These are phyloP conservation scores for Portunus trituberculatus DNA, from an alignment of 1,140 invertebrate genomes.

Conservation along the genomic window DNA sequence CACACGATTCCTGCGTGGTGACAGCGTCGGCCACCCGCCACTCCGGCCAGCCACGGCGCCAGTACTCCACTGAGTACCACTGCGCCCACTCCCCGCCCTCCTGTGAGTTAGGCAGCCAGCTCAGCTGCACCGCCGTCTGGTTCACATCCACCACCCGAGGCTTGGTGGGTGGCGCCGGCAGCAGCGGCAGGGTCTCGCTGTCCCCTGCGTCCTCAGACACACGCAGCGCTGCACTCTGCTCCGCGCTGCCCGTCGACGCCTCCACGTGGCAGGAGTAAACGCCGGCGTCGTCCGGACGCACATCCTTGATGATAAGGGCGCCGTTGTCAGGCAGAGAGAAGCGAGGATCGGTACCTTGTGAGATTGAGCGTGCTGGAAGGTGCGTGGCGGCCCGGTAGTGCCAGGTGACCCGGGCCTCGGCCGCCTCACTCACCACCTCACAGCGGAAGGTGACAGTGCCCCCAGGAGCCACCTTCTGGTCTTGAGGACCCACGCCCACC, in stretches of 20 bases:
- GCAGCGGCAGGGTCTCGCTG: conserved; percentile 8
- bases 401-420: conserved; percentile 58
- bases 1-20: conserved; percentile 55
- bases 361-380: conserved; percentile 64
- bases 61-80: conserved; percentile 64
- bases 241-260: conserved; percentile 48
- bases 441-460: conserved; percentile 58
- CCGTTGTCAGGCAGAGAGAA: conserved; percentile 54
- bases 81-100: conserved; percentile 15
- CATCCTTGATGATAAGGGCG: conserved; percentile 66
- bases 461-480: conserved; percentile 57
- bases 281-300: conserved; percentile 43
- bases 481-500: conserved; percentile 51
- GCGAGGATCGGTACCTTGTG: conserved; percentile 32
- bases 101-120: conserved; percentile 64
- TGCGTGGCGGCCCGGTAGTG: conserved; percentile 71
- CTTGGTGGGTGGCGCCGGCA: conserved; percentile 60
- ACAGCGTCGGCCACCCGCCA: conserved; percentile 61
- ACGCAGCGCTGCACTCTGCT: conserved; percentile 46
- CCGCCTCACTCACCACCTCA: conserved; percentile 67
- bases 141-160: conserved; percentile 46
- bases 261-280: conserved; percentile 45
- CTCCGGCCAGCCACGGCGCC: conserved; percentile 55
- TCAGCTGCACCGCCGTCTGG: conserved; percentile 45
- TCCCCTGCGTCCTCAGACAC: conserved; percentile 55